A percentile compares a stretch with the other conserved stretches of the same genome.
Conservation (phyloP, 1,140 invertebrate genomes). For the Drosophila erecta region DNA sequence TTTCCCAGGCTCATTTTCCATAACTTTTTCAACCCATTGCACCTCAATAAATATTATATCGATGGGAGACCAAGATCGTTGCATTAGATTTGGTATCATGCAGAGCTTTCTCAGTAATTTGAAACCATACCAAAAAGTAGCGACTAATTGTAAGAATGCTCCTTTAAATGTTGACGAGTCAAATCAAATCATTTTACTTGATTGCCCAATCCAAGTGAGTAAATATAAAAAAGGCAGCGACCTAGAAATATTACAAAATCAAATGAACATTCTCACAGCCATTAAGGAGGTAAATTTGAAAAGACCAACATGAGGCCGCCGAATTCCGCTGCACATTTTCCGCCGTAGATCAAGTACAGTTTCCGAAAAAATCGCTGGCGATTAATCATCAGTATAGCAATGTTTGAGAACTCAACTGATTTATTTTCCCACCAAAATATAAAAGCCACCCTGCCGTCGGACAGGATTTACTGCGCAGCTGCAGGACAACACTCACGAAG, state of each 20-base stretch:
- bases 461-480: slow-evolving; percentile 65
- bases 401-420: slow-evolving; percentile 25
- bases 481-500: slow-evolving; percentile 38
- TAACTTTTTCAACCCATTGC: slow-evolving; percentile 19
- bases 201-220: slow-evolving; percentile 53
- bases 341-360: slow-evolving; percentile 55
- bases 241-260: slow-evolving; percentile 23
- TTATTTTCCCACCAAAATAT: slow-evolving; percentile 66
- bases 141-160: slow-evolving; percentile 11
- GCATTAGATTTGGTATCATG: background rate
- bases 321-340: slow-evolving; percentile 57
- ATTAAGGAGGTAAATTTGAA: slow-evolving; percentile 32
- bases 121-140: slow-evolving; percentile 26
- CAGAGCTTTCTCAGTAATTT: slow-evolving; percentile 44
- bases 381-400: slow-evolving; percentile 65
- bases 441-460: slow-evolving; percentile 61
- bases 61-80: slow-evolving; percentile 29
- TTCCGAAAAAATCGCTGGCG: slow-evolving; percentile 27
- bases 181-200: slow-evolving; percentile 56
- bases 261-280: slow-evolving; percentile 54
- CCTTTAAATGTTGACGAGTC: slow-evolving; percentile 5
- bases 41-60: slow-evolving; percentile 13
- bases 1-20: slow-evolving; percentile 42
- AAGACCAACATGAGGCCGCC: slow-evolving; percentile 65
- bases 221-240: slow-evolving; percentile 17